Evolutionary conservation across 1,140 invertebrate species (phyloP), one percentile per base, ranked within the genome.

Genomic region (Neocloeon triangulifer): DNA sequence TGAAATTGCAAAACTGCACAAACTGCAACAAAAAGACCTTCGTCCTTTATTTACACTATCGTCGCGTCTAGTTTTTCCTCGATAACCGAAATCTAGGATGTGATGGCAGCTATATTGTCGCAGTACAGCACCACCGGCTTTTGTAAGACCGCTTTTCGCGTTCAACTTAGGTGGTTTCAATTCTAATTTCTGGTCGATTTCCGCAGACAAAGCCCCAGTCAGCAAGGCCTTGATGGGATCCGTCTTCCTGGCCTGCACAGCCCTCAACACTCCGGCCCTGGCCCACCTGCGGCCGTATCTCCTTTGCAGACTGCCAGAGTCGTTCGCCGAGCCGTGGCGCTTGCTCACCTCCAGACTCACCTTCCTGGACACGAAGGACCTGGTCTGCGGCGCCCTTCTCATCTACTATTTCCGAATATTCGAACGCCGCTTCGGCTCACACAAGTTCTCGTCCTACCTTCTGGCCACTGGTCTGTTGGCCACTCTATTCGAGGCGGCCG

Each of bases 361-460:
- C 4, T 63, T 62, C 42, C 41, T 62, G 13, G 58, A 64, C 37
- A 50, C 58, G 4, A 64, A 64, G 42, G 61, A 64, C 41, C 34
- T 64, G 23, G 41, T 62, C n/a, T 56, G 58, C 42, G 58, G 60
- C 20, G 51, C 51, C 15, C 43, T 64, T 23, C 47, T 64, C 7
- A 52, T 64, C 32, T 64, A 63, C 44, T 62, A 62, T 41, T 62
- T 64, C 41, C 51, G 61, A 38, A 53, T 64, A 30, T 62, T 64
- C 50, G 62, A 64, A 47, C 43, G 61, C 36, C 42, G 60, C 33
- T 62, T 57, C 49, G 62, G 62, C 6, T 62, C 61, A 13, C 48
- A 49, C 33, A 64, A 63, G 43, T 64, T 61, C 48, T 46, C 51
- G 7, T 60, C 57, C 1, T 53, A 54, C 42, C 35, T 64, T 15